Evolutionary conservation across 2,797 vertebrate species (phyloP).

Genomic region (Hypotaenidia philippensis): DNA sequence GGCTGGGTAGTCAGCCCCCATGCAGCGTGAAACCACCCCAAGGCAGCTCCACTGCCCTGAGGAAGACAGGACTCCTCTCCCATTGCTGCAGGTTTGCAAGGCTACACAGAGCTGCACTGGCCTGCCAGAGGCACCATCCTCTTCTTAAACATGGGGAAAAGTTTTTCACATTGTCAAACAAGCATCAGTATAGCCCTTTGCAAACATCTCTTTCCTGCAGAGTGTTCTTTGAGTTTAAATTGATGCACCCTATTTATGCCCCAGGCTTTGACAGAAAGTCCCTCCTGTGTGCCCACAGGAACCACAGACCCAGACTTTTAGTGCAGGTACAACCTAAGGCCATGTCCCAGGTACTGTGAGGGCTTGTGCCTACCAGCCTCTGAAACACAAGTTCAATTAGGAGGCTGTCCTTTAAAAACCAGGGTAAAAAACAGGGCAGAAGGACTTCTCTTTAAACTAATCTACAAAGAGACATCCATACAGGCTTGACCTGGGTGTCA

Average conservation of each 20-base stretch:
- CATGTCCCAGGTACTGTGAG: background rate
- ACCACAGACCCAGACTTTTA: background rate
- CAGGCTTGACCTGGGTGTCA: background rate
- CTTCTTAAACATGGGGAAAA: background rate
- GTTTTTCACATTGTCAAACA: background rate
- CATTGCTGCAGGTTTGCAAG: background rate
- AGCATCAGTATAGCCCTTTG: background rate
- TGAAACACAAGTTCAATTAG: constrained; percentile 17
- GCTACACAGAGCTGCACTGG: background rate
- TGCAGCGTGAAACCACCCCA: background rate
- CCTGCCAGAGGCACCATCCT: background rate
- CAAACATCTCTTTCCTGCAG: background rate
- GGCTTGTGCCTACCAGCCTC: background rate
- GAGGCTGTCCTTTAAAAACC: constrained; percentile 41
- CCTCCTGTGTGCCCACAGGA: background rate
- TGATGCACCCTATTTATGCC: background rate
- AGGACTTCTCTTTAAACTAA: constrained; percentile 43
- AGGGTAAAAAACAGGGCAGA: constrained; percentile 62
- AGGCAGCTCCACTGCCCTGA: background rate
- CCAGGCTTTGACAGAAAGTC: background rate
- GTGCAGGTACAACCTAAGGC: background rate
- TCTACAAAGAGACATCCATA: constrained; percentile 48
- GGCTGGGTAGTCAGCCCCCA: background rate
- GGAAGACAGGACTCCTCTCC: background rate
- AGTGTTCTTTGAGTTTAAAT: background rate